These are phyloP conservation scores for Epinephelus fuscoguttatus DNA, from an alignment of 2,113 vertebrate genomes.

Conservation along the genomic window DNA sequence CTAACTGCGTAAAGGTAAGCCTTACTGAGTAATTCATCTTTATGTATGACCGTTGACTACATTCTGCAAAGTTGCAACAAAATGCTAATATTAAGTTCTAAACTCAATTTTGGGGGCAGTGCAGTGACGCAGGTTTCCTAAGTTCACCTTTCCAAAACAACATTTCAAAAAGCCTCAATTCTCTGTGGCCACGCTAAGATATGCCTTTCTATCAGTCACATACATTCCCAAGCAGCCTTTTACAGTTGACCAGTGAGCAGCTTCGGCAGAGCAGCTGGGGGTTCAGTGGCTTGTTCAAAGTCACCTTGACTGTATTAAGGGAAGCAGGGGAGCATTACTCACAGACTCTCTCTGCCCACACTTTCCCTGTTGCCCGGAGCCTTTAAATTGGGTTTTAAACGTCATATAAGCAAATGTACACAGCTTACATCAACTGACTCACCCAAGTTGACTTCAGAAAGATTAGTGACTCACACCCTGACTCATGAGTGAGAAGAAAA, in stretches of 20 bases:
- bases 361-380: conserved; percentile 18
- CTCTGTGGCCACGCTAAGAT: not conserved
- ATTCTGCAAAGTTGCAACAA: not conserved
- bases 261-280: conserved; percentile 20
- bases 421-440: conserved; percentile 46
- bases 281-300: conserved; percentile 47
- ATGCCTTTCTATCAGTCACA: conserved; percentile 15
- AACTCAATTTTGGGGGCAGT: not conserved
- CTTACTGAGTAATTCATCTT: conserved; percentile 1
- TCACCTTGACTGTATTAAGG: conserved; percentile 61
- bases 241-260: conserved; percentile 19
- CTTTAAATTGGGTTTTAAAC: conserved; percentile 51
- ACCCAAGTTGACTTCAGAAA: not conserved
- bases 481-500: conserved; percentile 13
- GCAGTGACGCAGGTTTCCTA: not conserved
- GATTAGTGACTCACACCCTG: conserved; percentile 39
- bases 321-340: conserved; percentile 47
- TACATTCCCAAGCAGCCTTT: conserved; percentile 8
- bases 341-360: conserved; percentile 35
- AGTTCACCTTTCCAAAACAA: not conserved
- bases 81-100: conserved; percentile 10
- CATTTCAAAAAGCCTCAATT: conserved; percentile 31
- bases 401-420: conserved; percentile 43
- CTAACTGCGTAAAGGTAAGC: not conserved
- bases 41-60: conserved; percentile 14